Evolutionary conservation across 2,888 invertebrate genomes (phyloP).

Genomic region (Adelphocoris suturalis): DNA sequence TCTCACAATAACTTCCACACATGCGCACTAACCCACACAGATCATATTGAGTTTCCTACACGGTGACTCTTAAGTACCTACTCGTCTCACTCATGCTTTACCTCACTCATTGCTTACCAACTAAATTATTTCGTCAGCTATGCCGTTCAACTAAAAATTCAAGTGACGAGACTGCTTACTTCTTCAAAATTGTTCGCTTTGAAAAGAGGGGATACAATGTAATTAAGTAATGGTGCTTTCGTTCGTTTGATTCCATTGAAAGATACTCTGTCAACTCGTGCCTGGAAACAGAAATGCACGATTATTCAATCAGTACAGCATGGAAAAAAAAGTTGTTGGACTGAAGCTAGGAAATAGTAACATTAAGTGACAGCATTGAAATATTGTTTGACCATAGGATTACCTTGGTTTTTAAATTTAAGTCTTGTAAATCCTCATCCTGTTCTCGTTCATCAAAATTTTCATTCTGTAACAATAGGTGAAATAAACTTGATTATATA

Average conservation of each 20-base stretch:
- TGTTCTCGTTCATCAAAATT: conserved; percentile 17
- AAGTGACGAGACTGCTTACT: conserved; percentile 80
- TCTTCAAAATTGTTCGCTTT: conserved; percentile 92
- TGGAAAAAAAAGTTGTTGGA: no score
- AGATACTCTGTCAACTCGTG: conserved; percentile 91
- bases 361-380: no score
- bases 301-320: no score
- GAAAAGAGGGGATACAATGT: conserved; percentile 90
- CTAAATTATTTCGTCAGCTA: no score
- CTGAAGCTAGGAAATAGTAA: no score
- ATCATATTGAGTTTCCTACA: no score
- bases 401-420: conserved; percentile 58
- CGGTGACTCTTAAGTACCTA: no score
- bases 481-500: background rate
- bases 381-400: background rate
- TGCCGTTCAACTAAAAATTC: no score
- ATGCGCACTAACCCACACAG: no score
- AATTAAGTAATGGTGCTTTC: conserved; percentile 91
- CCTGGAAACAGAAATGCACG: conserved; percentile 80
- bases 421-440: conserved; percentile 46
- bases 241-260: conserved; percentile 92
- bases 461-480: conserved; percentile 26
- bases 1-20: no score
- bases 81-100: background rate
- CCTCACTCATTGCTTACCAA: no score